phyloP scores from a whole-genome alignment of 2,113 vertebrate genomes.

The Campylomormyrus tamandua region DNA sequence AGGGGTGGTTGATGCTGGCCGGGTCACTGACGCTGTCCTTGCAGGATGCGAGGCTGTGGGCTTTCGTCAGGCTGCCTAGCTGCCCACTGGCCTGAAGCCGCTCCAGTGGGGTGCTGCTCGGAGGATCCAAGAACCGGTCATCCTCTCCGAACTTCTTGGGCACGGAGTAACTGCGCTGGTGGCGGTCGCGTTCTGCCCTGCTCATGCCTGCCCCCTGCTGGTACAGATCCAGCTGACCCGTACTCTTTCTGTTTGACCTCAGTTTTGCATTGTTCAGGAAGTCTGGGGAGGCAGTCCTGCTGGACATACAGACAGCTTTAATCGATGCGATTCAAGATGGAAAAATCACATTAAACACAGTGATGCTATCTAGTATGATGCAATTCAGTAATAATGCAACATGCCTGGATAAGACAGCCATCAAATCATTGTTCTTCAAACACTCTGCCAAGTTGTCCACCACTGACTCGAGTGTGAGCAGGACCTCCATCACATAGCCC shows the following conservation, averaged over 20 bases:
- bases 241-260: conserved; percentile 85
- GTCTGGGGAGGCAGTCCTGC: conserved; percentile 88
- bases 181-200: conserved; percentile 80
- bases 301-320: conserved; percentile 16
- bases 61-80: conserved; percentile 57
- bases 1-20: conserved; percentile 83
- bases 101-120: conserved; percentile 89
- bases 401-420: conserved; percentile 86
- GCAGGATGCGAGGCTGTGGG: conserved; percentile 73
- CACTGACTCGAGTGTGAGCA: conserved; percentile 89
- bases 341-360: background rate
- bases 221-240: conserved; percentile 84
- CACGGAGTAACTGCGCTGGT: conserved; percentile 94
- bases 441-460: conserved; percentile 95
- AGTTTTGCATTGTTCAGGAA: conserved; percentile 79
- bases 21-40: conserved; percentile 74
- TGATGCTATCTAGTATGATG: background rate
- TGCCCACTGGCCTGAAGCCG: conserved; percentile 91
- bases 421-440: conserved; percentile 89
- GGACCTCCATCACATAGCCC: conserved; percentile 97
- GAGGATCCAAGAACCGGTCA: conserved; percentile 76
- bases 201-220: conserved; percentile 51
- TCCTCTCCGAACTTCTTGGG: conserved; percentile 94
- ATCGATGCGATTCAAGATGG: background rate
- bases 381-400: background rate